phyloP scores from a whole-genome alignment of 2,888 invertebrate genomes.

The Melipona bicolor region DNA sequence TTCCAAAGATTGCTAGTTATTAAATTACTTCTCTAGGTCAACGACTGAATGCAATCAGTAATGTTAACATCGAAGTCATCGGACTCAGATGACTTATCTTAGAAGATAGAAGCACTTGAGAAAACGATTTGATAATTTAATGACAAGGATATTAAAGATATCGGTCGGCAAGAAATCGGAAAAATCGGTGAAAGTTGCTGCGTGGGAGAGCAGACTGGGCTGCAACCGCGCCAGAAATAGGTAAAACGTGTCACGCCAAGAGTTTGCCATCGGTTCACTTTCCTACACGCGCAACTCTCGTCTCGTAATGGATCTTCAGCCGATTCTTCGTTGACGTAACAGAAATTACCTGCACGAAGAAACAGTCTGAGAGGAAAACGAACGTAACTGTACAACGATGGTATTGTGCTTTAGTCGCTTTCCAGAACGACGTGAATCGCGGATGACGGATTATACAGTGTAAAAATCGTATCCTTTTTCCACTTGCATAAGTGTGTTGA shows the following conservation, averaged over 20 bases:
- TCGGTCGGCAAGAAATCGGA: slow-evolving; percentile 25
- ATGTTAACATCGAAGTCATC: background rate
- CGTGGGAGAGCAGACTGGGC: slow-evolving; percentile 44
- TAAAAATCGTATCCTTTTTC: slow-evolving; percentile 1
- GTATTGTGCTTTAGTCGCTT: background rate
- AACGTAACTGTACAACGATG: background rate
- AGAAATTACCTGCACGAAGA: slow-evolving; percentile 33
- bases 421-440: background rate
- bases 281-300: slow-evolving; percentile 63
- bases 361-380: background rate
- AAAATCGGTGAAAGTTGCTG: slow-evolving; percentile 75
- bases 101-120: background rate
- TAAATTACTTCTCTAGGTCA: background rate
- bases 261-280: slow-evolving; percentile 76
- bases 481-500: background rate
- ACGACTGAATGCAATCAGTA: background rate
- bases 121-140: background rate
- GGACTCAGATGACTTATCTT: too few relatives aligned
- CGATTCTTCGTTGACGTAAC: slow-evolving; percentile 60
- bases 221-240: slow-evolving; percentile 59
- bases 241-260: slow-evolving; percentile 40
- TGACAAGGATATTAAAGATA: background rate
- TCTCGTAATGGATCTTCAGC: slow-evolving; percentile 20
- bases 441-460: background rate
- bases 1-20: background rate